Conservation (phyloP, 2,888 invertebrate genomes). For the Athrips mouffetella region DNA sequence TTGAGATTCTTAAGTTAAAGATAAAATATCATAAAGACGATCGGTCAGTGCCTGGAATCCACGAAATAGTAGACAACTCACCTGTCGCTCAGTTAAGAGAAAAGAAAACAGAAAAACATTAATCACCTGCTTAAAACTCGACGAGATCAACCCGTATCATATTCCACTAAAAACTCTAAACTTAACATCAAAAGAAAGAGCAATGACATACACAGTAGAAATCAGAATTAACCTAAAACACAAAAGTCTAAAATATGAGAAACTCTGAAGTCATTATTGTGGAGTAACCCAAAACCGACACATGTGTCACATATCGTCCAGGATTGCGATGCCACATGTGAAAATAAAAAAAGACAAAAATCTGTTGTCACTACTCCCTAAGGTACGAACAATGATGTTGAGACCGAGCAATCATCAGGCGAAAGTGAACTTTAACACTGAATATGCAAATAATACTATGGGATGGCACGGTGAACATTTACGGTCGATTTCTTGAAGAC, state of each 20-base stretch:
- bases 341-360: slow-evolving; percentile 72
- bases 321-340: slow-evolving; percentile 78
- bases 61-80: slow-evolving; percentile 19
- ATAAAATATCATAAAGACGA: not conserved
- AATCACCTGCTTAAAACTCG: slow-evolving; percentile 52
- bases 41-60: not conserved
- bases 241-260: slow-evolving; percentile 56
- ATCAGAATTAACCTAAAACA: slow-evolving; percentile 51
- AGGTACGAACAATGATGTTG: slow-evolving; percentile 72
- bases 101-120: slow-evolving; percentile 37
- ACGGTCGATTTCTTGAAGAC: slow-evolving; percentile 62
- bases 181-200: slow-evolving; percentile 62
- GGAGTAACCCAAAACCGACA: slow-evolving; percentile 72
- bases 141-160: slow-evolving; percentile 39
- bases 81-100: slow-evolving; percentile 32
- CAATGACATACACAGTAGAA: slow-evolving; percentile 50
- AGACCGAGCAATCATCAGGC: slow-evolving; percentile 33
- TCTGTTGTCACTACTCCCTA: slow-evolving; percentile 75
- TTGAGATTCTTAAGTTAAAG: not conserved
- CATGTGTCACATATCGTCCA: slow-evolving; percentile 77
- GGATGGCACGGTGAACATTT: slow-evolving; percentile 34
- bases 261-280: slow-evolving; percentile 72
- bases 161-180: slow-evolving; percentile 52
- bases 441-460: slow-evolving; percentile 40
- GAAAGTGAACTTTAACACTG: slow-evolving; percentile 46